Percentiles rank a stretch among this genome's conserved stretches.
phyloP scores from a whole-genome alignment of 2,113 vertebrate species.

The Camelus dromedarius region DNA sequence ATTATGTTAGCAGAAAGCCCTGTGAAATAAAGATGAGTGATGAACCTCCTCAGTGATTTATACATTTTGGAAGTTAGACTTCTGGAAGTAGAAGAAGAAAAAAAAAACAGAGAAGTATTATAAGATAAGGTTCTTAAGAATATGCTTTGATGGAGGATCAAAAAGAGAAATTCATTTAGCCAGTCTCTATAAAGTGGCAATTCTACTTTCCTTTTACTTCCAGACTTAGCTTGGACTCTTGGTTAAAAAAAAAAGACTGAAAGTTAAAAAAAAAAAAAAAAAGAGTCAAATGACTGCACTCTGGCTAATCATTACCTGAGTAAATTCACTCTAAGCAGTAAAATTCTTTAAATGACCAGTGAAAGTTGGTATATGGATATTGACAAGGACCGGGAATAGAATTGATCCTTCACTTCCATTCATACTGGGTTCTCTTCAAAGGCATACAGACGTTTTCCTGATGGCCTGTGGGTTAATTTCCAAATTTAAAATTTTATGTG shows the following conservation, averaged over 20 bases:
- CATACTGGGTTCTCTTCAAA: not conserved
- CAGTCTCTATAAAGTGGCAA: conserved; percentile 4
- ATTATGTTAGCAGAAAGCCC: conserved; percentile 64
- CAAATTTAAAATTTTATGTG: not conserved
- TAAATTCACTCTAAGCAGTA: not conserved
- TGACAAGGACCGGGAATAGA: not conserved
- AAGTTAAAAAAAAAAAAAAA: not conserved
- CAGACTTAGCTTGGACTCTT: conserved; percentile 46
- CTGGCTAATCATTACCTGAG: not conserved
- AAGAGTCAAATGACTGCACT: not conserved
- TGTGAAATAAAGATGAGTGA: conserved; percentile 75
- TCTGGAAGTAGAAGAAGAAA: conserved; percentile 66
- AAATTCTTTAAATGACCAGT: not conserved
- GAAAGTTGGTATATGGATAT: not conserved
- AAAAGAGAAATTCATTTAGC: conserved; percentile 70
- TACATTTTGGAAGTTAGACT: conserved; percentile 67
- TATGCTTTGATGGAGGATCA: conserved; percentile 76
- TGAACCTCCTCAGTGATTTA: conserved; percentile 65
- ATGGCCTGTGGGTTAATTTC: not conserved
- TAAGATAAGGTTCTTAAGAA: conserved; percentile 61
- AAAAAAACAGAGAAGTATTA: not conserved
- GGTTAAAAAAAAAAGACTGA: not conserved
- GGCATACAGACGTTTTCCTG: not conserved
- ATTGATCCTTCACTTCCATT: not conserved
- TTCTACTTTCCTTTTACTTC: conserved; percentile 53